Evolutionary conservation across 37 sponge, comb jelly and placozoan genomes (phyloP).

Genomic region (Dysidea cf. avara): DNA sequence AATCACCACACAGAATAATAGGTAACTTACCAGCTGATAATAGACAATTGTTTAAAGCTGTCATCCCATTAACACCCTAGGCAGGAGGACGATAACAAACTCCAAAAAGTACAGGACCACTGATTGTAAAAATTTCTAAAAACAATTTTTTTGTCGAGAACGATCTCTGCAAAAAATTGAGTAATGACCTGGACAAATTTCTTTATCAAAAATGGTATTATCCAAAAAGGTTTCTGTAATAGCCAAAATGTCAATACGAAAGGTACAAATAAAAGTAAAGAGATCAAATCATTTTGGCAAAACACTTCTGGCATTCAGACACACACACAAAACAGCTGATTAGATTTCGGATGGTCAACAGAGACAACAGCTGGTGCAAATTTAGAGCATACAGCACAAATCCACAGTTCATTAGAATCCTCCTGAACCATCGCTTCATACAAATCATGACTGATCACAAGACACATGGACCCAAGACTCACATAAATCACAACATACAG

Average conservation of each 20-base stretch:
- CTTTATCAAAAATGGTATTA: neutral
- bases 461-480: too few relatives aligned
- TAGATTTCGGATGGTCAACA: too few relatives aligned
- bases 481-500: too few relatives aligned
- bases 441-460: too few relatives aligned
- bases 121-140: neutral
- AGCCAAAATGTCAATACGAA: neutral
- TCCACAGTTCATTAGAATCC: too few relatives aligned
- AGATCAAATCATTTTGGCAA: constrained; percentile 7
- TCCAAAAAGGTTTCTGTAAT: constrained; percentile 16
- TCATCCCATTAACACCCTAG: neutral
- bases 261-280: neutral
- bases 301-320: constrained; percentile 13
- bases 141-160: neutral
- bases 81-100: constrained; percentile 23
- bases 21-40: too few relatives aligned
- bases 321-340: too few relatives aligned
- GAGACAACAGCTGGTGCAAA: too few relatives aligned
- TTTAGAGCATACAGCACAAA: too few relatives aligned
- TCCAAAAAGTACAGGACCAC: neutral
- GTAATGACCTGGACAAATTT: neutral
- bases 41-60: too few relatives aligned
- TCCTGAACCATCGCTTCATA: too few relatives aligned
- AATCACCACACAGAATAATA: too few relatives aligned
- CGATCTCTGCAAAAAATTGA: constrained; percentile 3